These are phyloP conservation scores for Ptyas mucosa DNA, from an alignment of 2,113 vertebrate species.

Conservation along the genomic window DNA sequence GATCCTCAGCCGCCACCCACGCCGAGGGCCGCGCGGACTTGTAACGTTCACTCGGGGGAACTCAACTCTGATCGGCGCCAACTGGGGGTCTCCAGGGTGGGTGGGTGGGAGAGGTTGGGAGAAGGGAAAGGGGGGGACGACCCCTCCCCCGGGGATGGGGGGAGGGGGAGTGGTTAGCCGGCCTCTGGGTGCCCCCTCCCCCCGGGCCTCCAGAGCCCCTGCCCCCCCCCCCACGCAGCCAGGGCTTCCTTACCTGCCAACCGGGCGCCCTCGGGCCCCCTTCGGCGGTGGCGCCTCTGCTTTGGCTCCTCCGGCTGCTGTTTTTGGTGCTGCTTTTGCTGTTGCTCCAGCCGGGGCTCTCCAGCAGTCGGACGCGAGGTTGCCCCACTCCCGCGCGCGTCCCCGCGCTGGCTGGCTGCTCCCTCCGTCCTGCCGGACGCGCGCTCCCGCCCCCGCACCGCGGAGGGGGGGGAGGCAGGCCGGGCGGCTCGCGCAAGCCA, in stretches of 20 bases:
- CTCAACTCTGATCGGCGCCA: neutral
- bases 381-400: conserved; percentile 6
- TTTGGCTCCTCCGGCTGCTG: neutral
- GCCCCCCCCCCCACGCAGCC: neutral
- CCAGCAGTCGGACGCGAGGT: neutral
- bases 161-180: neutral
- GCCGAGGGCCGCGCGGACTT: neutral
- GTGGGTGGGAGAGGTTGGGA: neutral
- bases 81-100: neutral
- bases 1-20: neutral
- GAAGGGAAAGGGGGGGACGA: neutral
- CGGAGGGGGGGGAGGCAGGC: neutral
- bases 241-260: neutral
- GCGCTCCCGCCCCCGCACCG: neutral
- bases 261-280: neutral
- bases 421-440: neutral
- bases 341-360: neutral
- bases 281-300: too few relatives aligned
- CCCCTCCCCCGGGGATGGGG: neutral
- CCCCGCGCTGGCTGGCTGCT: neutral
- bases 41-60: neutral
- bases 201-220: too few relatives aligned
- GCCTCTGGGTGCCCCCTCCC: neutral
- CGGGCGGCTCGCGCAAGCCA: neutral
- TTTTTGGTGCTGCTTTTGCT: too few relatives aligned